A percentile compares a stretch with the other conserved stretches of the same genome.
Conservation (phyloP, 2,797 vertebrate genomes). For the Argya squamiceps region DNA sequence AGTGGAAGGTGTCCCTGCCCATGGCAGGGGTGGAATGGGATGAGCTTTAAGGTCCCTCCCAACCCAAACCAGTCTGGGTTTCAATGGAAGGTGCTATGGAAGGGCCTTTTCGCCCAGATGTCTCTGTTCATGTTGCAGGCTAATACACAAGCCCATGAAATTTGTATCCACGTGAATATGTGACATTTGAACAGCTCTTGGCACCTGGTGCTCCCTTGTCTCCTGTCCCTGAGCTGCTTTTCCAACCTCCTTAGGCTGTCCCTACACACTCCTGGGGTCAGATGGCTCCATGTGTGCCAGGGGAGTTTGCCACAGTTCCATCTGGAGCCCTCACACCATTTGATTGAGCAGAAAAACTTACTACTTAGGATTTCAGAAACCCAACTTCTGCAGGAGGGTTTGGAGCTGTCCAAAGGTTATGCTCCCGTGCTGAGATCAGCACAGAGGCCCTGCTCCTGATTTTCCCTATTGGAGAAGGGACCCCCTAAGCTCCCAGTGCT, state of each 20-base stretch:
- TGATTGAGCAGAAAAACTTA: background rate
- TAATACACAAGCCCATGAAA: background rate
- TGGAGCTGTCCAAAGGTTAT: background rate
- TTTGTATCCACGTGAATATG: background rate
- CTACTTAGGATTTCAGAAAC: background rate
- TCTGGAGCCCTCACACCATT: rapidly evolving
- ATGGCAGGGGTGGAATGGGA: rapidly evolving
- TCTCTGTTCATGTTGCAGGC: background rate
- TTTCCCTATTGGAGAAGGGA: background rate
- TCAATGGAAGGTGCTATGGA: background rate
- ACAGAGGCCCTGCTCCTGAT: background rate
- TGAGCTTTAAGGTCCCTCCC: rapidly evolving
- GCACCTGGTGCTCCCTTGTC: background rate
- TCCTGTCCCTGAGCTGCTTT: background rate
- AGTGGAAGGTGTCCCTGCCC: background rate
- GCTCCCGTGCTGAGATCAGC: background rate
- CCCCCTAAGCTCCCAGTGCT: background rate
- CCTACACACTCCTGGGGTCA: background rate
- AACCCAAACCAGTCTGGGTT: background rate
- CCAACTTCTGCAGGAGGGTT: background rate
- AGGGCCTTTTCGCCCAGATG: background rate
- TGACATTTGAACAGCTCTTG: background rate
- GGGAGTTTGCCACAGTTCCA: background rate
- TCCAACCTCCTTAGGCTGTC: background rate
- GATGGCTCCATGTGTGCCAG: background rate